Base-by-base conservation (phyloP, 1,140 invertebrate species). In the Eupeodes corollae region DNA sequence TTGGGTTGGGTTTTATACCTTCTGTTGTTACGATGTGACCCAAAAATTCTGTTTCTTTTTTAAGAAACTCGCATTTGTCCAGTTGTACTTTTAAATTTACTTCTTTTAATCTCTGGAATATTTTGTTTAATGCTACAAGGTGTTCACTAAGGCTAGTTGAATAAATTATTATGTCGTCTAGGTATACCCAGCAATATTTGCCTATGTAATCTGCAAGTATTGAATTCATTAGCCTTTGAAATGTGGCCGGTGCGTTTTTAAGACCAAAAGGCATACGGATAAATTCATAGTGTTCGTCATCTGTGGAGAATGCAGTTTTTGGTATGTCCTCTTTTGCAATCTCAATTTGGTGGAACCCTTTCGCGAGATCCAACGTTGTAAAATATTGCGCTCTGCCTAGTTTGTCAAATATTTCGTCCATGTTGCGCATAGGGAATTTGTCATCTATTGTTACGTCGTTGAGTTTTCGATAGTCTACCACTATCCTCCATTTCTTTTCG, bases 141-240 rank as follows among this genome's bases (percentile, higher is more conserved):
- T 68, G 67, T 48, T 61, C 52, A 43, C 52, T 26, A 40, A 71
- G 44, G 21, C 56, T 51, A 19, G 38, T 52, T 5, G 54, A 52
- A 44, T 53, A 66, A 38, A 67, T 53, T 37, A 67, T 50, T 11
- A 67, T 57, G 39, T 69, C 59, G 42, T 69, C 61, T 10, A 63
- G 38, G 46, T 69, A 68, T 15, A 65, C 57, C 35, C 63, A 54
- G 40, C 55, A 57, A 39, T 49, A 38, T 45, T 49, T 54, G 30
- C 56, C 55, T 50, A 58, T 53, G 48, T 57, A 44, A 21, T 57
- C 56, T 21, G 46, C 52, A 13, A 61, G 50, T 19, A 59, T 52
- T 15, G 39, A 51, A 49, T 75, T 57, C 61, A 74, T 73, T n/a
- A 62, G 47, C 19, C 63, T 43, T 58, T 73, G 64, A 55, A 73